Percentiles rank a stretch among this genome's conserved stretches.
Evolutionary conservation across 2,888 invertebrate genomes (phyloP).

Genomic region (Rotaria sp.): DNA sequence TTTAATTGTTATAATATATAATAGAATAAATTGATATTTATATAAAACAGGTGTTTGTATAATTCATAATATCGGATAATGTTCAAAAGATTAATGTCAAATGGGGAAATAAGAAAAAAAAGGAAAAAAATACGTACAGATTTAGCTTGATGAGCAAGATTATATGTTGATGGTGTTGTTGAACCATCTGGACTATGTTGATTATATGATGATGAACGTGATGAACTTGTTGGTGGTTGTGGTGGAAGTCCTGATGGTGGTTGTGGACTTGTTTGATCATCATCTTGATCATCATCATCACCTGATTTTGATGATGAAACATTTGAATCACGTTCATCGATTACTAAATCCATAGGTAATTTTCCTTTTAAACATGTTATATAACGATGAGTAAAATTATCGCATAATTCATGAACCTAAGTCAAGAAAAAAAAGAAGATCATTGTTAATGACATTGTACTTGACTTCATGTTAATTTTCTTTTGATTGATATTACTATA

Average conservation of each 20-base stretch:
- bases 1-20: not conserved
- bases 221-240: not conserved
- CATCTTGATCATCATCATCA: constrained; percentile 29
- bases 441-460: not conserved
- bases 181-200: constrained; percentile 12
- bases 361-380: constrained; percentile 99
- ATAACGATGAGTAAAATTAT: constrained; percentile 99
- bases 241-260: constrained; percentile 21
- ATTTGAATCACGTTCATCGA: constrained; percentile 70
- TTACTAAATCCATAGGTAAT: constrained; percentile 99
- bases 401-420: constrained; percentile 99
- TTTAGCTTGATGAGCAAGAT: not conserved
- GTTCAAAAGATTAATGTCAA: not conserved
- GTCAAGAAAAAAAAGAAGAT: constrained; percentile 43
- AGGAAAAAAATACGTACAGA: not conserved
- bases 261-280: constrained; percentile 6
- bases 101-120: not conserved
- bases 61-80: not conserved
- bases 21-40: not conserved
- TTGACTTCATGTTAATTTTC: not conserved
- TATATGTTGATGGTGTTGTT: not conserved
- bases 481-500: not conserved
- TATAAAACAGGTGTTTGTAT: not conserved
- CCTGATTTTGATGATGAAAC: constrained; percentile 29
- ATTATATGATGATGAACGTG: constrained; percentile 21